Conservation (phyloP, 2,113 vertebrate genomes). For the Butorides virescens region DNA sequence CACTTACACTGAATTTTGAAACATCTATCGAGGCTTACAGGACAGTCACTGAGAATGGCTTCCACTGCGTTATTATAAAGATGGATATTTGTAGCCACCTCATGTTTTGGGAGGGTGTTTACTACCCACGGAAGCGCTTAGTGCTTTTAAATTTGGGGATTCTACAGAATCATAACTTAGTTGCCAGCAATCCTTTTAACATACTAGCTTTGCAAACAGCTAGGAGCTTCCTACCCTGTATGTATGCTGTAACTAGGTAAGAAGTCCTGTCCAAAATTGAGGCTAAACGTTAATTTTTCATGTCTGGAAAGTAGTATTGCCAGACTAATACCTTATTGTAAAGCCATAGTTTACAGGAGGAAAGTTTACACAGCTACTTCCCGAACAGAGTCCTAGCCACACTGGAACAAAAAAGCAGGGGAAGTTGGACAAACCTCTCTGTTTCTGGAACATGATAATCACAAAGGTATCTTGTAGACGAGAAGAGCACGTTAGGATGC, state of each 20-base stretch:
- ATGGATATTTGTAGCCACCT: neutral
- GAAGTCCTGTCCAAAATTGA: neutral
- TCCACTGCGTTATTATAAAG: accelerated
- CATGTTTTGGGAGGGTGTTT: neutral
- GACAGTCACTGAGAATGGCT: neutral
- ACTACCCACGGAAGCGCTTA: neutral
- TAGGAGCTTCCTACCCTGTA: neutral
- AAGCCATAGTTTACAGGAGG: neutral
- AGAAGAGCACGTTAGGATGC: neutral
- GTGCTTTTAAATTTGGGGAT: neutral
- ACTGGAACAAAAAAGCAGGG: neutral
- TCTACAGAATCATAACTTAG: neutral
- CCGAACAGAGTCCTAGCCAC: neutral
- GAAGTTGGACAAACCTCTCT: neutral
- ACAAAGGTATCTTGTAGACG: neutral
- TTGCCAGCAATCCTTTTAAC: neutral
- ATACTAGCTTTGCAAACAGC: neutral
- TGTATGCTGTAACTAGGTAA: neutral
- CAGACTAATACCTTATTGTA: neutral
- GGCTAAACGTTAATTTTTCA: neutral
- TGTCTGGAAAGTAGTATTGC: neutral
- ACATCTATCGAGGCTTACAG: neutral
- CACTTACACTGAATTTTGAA: neutral
- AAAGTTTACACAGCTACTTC: accelerated
- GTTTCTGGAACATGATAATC: neutral